Base-by-base conservation (phyloP, 2,113 vertebrate genomes). In the Dipodomys stephensi region DNA sequence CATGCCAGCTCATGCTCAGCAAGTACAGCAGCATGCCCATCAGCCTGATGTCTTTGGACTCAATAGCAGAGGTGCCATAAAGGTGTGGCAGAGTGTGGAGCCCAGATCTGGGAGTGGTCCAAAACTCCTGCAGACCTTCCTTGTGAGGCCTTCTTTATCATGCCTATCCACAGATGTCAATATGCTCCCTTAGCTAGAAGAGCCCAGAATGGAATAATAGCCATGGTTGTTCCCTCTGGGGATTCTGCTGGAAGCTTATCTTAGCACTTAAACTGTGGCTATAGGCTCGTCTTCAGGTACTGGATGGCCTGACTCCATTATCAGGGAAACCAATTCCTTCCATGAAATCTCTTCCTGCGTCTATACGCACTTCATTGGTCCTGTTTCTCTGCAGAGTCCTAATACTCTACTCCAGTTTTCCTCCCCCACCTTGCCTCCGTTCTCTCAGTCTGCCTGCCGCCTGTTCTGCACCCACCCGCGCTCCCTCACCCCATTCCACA, bases 1-100 rank as follows among this genome's bases (percentile, higher is more conserved):
- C 83, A 53, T 4, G 28, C 6, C 27, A 60, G 69, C 5, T 57
- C 2, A 2, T 18, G 11, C 13, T 72, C 0, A 0, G 53, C 44
- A 35, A 4, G 53, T 27, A 20, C 15, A 7, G n/a, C 49, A 46
- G 28, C 57, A 3, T 57, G 35, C 49, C 0, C 18, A 2, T 15
- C 13, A 6, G 6, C 18, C 62, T 78, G 30, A 25, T 80, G 22
- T 15, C 57, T 90, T 44, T 27, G 16, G 27, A 27, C 7, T 1
- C 25, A 49, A 25, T 0, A 9, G 39, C 30, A 13, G 78, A 85
- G 20, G 83, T 53, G 60, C 67, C 44, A 30, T 39, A 57, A 13
- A 57, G 53, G 15, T 67, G 39, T 67, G 88, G 62, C 12, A 57
- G 12, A 57, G 12, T 12, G 4, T 3, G 9, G n/a, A 32, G 16